Evolutionary conservation across 2,888 invertebrate genomes (phyloP).

Genomic region (Phrixothrix hirtus): DNA sequence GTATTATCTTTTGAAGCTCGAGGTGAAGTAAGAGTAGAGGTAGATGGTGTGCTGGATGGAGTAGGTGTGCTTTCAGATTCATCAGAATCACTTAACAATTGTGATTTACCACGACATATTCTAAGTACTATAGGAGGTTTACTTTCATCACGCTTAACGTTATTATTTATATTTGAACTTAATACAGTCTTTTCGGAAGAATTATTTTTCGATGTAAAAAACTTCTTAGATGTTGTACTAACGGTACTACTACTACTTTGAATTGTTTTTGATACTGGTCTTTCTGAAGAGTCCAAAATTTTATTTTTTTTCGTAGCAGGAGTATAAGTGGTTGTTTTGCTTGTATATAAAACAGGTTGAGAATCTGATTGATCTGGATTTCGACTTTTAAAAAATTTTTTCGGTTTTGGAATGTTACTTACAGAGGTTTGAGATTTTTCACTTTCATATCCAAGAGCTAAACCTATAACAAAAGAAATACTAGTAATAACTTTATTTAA

Average conservation of each 20-base stretch:
- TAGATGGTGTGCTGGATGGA: conserved; percentile 63
- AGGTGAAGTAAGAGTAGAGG: conserved; percentile 54
- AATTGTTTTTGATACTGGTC: conserved; percentile 43
- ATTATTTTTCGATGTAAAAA: conserved; percentile 50
- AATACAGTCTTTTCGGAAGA: conserved; percentile 48
- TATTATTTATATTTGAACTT: conserved; percentile 49
- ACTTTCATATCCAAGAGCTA: conserved; percentile 48
- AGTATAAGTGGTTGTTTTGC: conserved; percentile 32
- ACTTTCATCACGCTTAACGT: conserved; percentile 39
- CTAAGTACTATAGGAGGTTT: conserved; percentile 82
- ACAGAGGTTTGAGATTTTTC: conserved; percentile 56
- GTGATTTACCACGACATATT: conserved; percentile 77
- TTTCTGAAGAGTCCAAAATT: conserved; percentile 51
- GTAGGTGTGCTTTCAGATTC: conserved; percentile 56
- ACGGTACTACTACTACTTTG: too few species aligned
- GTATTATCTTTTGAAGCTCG: conserved; percentile 47
- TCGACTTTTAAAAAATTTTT: conserved; percentile 89
- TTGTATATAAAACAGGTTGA: conserved; percentile 43
- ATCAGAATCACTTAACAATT: conserved; percentile 57
- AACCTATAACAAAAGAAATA: conserved; percentile 49
- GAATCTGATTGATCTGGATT: conserved; percentile 66
- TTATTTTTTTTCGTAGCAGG: conserved; percentile 31
- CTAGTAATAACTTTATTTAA: conserved; percentile 7
- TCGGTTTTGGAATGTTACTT: conserved; percentile 65
- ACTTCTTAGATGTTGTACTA: conserved; percentile 44